Base-by-base conservation (phyloP, 2,797 vertebrate species). In the Characodon lateralis region DNA sequence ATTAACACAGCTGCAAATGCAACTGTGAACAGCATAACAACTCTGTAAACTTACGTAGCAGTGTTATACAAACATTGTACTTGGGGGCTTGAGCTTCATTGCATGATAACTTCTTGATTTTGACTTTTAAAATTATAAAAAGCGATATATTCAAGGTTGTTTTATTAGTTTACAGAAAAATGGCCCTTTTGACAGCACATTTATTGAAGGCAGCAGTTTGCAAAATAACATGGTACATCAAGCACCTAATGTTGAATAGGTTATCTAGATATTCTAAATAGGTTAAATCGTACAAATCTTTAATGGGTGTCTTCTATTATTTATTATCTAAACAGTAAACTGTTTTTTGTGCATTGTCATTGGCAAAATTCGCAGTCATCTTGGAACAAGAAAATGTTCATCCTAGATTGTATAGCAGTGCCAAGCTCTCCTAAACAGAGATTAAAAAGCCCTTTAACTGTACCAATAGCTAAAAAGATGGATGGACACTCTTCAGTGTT, bases 401-500 rank as follows among this genome's bases (percentile, higher is more conserved):
- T 48, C 24, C 7, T 24, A 16, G 43, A 70, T 28, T n/a, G 13
- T 28, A 26, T 16, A 48, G 13, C 66, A 16, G 66, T 28, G 14
- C 0, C 13, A 48, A 70, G 35, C 35, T 1, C 18, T 70, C 41
- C 2, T 48, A 46, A 46, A 26, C 43, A 26, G n/a, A 70, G 6
- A 46, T 26, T 6, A 26, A 69, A 70, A 68, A 43, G 24, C 22
- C 22, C 39, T 31, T 68, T 68, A 68, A 43, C 24, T 70, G 24
- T 70, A 16, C 24, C n/a, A 70, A 70, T 16, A 70, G 43, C 66
- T 26, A 48, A 66, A 70, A 18, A 48, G 66, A 70, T 46, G 66
- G 66, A n/a, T 48, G 43, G 66, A 70, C 66, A 70, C 24, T 69
- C 43, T 16, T 24, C 9, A 48, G 66, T 70, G 66, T 65, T 65